Conservation (phyloP, 2,888 invertebrate genomes). For the Subacronicta megacephala region DNA sequence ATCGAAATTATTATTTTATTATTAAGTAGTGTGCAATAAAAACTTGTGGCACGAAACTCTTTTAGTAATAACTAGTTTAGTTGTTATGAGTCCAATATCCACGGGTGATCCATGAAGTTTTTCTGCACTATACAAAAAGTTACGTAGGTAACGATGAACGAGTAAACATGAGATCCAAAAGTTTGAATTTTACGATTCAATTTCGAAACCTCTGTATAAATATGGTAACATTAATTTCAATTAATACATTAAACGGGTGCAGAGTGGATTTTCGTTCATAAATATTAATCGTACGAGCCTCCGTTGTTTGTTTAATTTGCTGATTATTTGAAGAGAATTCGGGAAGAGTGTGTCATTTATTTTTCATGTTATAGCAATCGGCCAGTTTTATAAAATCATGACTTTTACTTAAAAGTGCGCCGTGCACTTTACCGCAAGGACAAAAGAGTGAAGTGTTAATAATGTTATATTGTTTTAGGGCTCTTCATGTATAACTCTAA, state of each 20-base stretch:
- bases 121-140: no score
- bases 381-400: neutral
- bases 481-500: no score
- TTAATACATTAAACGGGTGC: constrained; percentile 46
- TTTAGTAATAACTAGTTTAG: no score
- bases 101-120: no score
- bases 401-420: no score
- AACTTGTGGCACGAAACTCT: no score
- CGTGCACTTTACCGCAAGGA: no score
- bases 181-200: constrained; percentile 40
- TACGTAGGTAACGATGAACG: neutral
- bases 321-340: constrained; percentile 20
- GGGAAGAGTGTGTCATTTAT: constrained; percentile 6
- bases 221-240: constrained; percentile 51
- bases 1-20: no score
- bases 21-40: no score
- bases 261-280: constrained; percentile 36
- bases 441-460: no score
- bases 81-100: no score
- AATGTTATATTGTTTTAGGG: no score
- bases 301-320: constrained; percentile 18
- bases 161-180: constrained; percentile 15
- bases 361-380: neutral
- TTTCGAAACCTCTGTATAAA: constrained; percentile 40
- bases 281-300: constrained; percentile 34